Evolutionary conservation across 2,888 invertebrate genomes (phyloP), one percentile per base, ranked within the genome.

Genomic region (Geotrupes spiniger): DNA sequence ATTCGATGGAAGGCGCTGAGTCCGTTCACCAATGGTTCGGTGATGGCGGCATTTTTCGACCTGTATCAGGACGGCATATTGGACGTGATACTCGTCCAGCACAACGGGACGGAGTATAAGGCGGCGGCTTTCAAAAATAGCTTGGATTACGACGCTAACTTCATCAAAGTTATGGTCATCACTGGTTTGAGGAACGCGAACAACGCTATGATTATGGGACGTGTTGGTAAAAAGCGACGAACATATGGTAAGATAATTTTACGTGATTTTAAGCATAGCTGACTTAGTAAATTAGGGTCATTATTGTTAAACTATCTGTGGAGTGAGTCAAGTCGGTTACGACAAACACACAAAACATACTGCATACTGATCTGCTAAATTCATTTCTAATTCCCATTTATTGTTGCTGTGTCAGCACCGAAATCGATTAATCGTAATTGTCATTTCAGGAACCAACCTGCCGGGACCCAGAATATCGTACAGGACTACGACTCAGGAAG

Each of bases 31-130:
- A 85, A 83, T 61, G 80, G 85, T 56, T 84, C 87, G n/a, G 79
- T 86, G 0, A 83, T 92, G 76, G 92, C 89, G 0, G 85, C 92
- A 8, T 96, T 95, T 71, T 96, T 91, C 72, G 96, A 97, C 71
- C 87, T 96, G 60, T 87, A 88, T 65, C 95, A 96, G 77, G 91
- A 96, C 74, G 96, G 93, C 56, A 86, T 92, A n/a, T 74, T 95
- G 44, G 96, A 96, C 72, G 85, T 94, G 1, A 85, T 96, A 45
- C 77, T 94, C 15, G 73, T 73, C 1, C 67, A 70, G 8, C 73
- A 73, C 39, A 64, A 72, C 57, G 66, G 66, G n/a, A 63, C 62
- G 15, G 62, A 62, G 58, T 83, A 82, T 65, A 79, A 76, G 50
- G 83, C 90, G 43, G 82, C 85, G 47, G 92, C 93, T 1, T 89